Evolutionary conservation across 2,888 invertebrate species (phyloP).

Genomic region (Salticus scenicus): DNA sequence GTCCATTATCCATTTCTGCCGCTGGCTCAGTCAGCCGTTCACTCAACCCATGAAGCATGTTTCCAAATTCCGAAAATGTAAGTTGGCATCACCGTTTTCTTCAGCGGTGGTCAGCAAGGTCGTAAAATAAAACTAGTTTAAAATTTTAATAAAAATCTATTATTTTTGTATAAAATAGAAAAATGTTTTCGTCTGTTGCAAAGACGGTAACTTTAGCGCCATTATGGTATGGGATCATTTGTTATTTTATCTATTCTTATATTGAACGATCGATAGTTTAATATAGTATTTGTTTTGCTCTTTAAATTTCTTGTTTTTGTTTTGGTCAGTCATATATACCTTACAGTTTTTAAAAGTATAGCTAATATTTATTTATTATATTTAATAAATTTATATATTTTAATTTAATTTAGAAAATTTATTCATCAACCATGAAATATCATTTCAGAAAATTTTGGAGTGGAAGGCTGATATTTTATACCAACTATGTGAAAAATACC

Average conservation of each 20-base stretch:
- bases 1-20: no score
- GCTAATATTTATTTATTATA: not conserved
- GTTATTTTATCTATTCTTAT: not conserved
- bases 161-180: not conserved
- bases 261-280: not conserved
- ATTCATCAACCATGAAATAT: no score
- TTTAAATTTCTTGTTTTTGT: no score
- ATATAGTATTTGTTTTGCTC: not conserved
- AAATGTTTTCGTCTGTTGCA: conserved; percentile 41
- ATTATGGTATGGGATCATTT: conserved; percentile 31
- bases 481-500: no score
- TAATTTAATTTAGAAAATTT: no score
- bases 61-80: no score
- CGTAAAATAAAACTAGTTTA: conserved; percentile 17
- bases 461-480: no score
- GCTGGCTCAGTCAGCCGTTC: no score
- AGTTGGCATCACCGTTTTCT: not conserved
- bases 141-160: not conserved
- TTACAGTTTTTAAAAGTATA: no score
- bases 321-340: not conserved
- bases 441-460: no score
- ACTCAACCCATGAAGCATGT: no score
- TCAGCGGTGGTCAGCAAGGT: conserved; percentile 38
- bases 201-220: conserved; percentile 40
- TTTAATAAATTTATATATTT: no score